Percentiles rank a stretch among this genome's conserved stretches.
These are phyloP conservation scores for Drosophila kurseongensis DNA, from an alignment of 1,140 invertebrate species.

Conservation along the genomic window DNA sequence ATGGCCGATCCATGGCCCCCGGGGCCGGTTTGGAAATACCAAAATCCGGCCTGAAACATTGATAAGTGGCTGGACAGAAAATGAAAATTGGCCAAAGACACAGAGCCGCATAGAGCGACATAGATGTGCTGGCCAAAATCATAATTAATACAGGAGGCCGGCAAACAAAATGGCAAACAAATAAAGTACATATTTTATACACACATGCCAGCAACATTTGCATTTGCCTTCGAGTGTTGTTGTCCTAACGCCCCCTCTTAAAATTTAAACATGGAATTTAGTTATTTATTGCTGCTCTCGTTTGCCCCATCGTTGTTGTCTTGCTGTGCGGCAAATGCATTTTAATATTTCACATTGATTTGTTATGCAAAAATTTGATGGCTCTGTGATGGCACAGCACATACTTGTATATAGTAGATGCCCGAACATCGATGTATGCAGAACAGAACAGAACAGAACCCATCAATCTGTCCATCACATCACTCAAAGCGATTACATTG, in stretches of 20 bases:
- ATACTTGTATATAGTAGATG: constrained; percentile 5
- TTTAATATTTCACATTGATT: constrained; percentile 81
- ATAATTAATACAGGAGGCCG: constrained; percentile 45
- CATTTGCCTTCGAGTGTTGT: constrained; percentile 57
- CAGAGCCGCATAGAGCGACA: neutral
- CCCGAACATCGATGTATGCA: constrained; percentile 24
- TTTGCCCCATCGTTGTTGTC: constrained; percentile 38
- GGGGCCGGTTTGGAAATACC: constrained; percentile 36
- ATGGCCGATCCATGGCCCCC: constrained; percentile 45
- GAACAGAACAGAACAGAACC: neutral
- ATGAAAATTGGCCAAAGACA: constrained; percentile 32
- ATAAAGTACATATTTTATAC: constrained; percentile 25
- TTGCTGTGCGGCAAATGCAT: constrained; percentile 73
- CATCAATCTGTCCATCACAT: constrained; percentile 54
- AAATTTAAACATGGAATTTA: constrained; percentile 80
- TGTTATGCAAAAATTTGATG: constrained; percentile 80
- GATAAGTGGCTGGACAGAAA: constrained; percentile 29
- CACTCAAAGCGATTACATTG: constrained; percentile 72
- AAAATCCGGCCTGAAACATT: constrained; percentile 35
- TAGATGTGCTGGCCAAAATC: constrained; percentile 26
- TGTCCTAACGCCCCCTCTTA: constrained; percentile 17
- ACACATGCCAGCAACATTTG: constrained; percentile 49
- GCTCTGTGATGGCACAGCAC: constrained; percentile 12
- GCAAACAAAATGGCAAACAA: constrained; percentile 41
- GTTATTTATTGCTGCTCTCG: constrained; percentile 71